Evolutionary conservation across 2,797 vertebrate genomes (phyloP).

Genomic region (Coregonus suidteri): DNA sequence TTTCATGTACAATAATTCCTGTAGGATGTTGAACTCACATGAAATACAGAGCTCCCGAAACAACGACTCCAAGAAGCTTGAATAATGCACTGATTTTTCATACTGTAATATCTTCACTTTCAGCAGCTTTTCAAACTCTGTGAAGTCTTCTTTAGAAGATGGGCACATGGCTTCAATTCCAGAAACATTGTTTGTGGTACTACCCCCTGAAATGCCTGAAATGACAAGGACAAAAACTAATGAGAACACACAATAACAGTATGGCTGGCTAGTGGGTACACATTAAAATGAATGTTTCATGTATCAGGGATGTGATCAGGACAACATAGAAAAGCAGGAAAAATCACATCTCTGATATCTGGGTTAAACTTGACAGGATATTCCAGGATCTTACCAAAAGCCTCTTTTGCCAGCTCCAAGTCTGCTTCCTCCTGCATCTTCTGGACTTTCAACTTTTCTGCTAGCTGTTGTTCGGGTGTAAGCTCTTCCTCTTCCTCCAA

Average conservation of each 20-base stretch:
- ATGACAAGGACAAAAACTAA: too few relatives aligned
- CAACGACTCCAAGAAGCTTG: constrained; percentile 92
- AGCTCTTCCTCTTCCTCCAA: constrained; percentile 56
- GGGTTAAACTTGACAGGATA: not conserved
- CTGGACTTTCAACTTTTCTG: constrained; percentile 89
- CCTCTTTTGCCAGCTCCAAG: constrained; percentile 93
- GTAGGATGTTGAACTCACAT: constrained; percentile 68
- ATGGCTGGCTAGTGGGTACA: not conserved
- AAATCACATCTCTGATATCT: not conserved
- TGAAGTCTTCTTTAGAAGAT: too few relatives aligned
- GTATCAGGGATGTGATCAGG: not conserved
- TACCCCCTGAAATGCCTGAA: constrained; percentile 19
- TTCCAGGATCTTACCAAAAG: constrained; percentile 84
- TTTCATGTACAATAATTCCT: not conserved
- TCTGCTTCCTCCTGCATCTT: constrained; percentile 94
- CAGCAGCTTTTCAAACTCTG: constrained; percentile 74
- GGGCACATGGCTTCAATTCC: constrained; percentile 93
- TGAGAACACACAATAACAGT: too few relatives aligned
- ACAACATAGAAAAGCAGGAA: not conserved
- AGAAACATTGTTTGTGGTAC: constrained; percentile 68
- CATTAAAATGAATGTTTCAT: not conserved
- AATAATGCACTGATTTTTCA: constrained; percentile 94
- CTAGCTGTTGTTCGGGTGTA: constrained; percentile 84
- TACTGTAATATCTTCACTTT: constrained; percentile 95
- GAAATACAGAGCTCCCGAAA: constrained; percentile 95